Evolutionary conservation across 2,797 vertebrate genomes (phyloP).

Genomic region (Momotus momota): DNA sequence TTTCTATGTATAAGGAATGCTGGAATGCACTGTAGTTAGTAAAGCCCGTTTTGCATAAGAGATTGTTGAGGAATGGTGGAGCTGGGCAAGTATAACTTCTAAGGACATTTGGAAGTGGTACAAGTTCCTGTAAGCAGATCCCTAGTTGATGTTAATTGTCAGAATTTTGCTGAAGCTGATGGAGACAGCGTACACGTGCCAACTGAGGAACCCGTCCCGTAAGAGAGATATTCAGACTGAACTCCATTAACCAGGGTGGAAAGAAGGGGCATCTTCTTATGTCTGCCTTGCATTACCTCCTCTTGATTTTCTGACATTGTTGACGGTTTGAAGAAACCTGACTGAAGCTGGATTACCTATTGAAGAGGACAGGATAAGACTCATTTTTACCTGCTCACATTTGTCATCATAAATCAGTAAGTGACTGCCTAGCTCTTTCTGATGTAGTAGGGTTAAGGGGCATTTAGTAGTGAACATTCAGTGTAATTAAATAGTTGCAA

Average conservation of each 20-base stretch:
- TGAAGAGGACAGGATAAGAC: not conserved
- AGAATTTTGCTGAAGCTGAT: not conserved
- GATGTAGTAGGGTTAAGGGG: not conserved
- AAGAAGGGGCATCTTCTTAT: not conserved
- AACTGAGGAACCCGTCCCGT: not conserved
- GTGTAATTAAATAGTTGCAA: constrained; percentile 1
- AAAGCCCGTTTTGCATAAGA: not conserved
- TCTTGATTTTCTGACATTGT: not conserved
- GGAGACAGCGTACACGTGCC: not conserved
- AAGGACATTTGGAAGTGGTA: not conserved
- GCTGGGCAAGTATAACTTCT: not conserved
- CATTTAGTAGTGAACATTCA: not conserved
- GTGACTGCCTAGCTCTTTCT: not conserved
- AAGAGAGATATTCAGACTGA: not conserved
- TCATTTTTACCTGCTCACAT: not conserved
- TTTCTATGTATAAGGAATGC: not conserved
- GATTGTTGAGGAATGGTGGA: not conserved
- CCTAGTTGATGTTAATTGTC: not conserved
- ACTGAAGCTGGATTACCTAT: not conserved
- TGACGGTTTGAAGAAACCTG: not conserved
- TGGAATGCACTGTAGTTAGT: not conserved
- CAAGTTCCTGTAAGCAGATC: not conserved
- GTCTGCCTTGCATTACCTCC: not conserved
- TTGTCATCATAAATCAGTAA: not conserved
- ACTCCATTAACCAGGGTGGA: not conserved